Conservation (phyloP, 64 coral and sea anemone genomes). For the Montipora capricornis region DNA sequence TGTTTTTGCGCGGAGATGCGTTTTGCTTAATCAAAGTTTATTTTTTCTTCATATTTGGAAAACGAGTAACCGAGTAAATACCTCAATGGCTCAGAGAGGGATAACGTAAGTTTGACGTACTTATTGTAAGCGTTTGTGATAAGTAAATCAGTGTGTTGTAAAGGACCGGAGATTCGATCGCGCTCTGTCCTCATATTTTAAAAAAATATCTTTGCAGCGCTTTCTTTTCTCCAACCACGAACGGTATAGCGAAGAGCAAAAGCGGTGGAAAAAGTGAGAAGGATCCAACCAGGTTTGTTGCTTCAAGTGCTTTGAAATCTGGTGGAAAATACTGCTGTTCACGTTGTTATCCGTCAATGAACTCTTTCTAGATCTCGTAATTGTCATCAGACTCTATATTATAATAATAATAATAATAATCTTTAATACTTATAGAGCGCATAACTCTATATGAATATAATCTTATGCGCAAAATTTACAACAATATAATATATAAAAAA, state of each 20-base stretch:
- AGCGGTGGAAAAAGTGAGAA: not conserved
- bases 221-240: slow-evolving; percentile 27
- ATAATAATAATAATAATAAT: too few species aligned
- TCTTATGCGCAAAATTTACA: too few species aligned
- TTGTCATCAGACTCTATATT: too few species aligned
- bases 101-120: slow-evolving; percentile 30
- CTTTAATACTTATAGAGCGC: too few species aligned
- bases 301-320: not conserved
- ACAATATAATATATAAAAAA: too few species aligned
- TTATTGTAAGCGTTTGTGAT: not conserved
- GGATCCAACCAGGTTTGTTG: not conserved
- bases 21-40: not conserved
- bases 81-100: slow-evolving; percentile 38
- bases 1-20: not conserved
- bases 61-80: not conserved
- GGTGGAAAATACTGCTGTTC: not conserved
- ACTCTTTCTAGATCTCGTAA: too few species aligned
- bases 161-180: not conserved
- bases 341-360: too few species aligned
- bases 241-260: not conserved
- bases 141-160: too few species aligned
- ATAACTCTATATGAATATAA: too few species aligned
- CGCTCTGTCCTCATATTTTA: not conserved
- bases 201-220: slow-evolving; percentile 1
- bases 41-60: not conserved